Base-by-base conservation (phyloP, 2,888 invertebrate species). In the Chalcis sispes region DNA sequence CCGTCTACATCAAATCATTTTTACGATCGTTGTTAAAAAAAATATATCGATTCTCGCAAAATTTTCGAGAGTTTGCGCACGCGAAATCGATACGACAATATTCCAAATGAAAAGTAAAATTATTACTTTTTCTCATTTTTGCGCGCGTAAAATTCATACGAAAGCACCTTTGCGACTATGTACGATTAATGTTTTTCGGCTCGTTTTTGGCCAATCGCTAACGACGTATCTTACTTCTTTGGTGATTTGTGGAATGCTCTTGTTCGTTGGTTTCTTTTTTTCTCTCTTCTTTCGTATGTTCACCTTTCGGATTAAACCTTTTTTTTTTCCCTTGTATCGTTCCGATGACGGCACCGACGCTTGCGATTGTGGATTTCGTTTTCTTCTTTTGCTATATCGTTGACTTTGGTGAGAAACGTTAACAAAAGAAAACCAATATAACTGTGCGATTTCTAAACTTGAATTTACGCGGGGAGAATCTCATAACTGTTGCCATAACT, bases 191-290 rank as follows among this genome's bases (percentile, higher is more conserved):
- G 25, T 27, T 15, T 18, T 8, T 13, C 32, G 13, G 3, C 58
- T 59, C 32, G 29, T n/a, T 1, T 15, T 15, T n/a, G 3, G 10
- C 81, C 78, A 79, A 71, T 79, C 75, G 78, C 79, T 79, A 80
- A 77, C 80, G 81, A 80, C 84, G 83, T 86, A 86, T 85, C 83
- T 85, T 84, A 85, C 79, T 80, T 86, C n/a, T 86, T 86, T 84
- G 85, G 65, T 85, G 85, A 86, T 86, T 86, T 85, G 83, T 86
- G 80, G 82, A 85, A 85, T 80, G 81, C 80, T 81, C 83, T 79
- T 79, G 77, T 74, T 77, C 77, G 61, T 58, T 72, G 78, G 74
- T 77, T 77, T 77, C 66, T 58, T 66, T 54, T 48, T 40, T 71
- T 32, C n/a, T 36, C 23, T 27, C 36, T 32, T 32, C 18, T 27